phyloP scores from a whole-genome alignment of 1,140 invertebrate genomes.

The Drosophila oshimai region DNA sequence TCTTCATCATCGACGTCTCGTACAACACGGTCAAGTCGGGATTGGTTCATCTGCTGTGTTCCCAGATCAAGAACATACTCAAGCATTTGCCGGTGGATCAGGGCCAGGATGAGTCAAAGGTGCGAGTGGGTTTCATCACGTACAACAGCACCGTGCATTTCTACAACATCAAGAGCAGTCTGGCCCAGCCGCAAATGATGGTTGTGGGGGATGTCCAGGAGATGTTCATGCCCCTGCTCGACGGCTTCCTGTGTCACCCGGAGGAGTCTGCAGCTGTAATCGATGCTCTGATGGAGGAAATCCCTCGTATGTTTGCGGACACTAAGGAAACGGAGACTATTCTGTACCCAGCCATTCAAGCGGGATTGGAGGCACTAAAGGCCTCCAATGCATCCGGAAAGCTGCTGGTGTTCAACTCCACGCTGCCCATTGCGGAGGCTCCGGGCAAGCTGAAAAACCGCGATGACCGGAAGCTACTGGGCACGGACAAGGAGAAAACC shows the following conservation, averaged over 20 bases:
- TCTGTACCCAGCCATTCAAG: conserved; percentile 96
- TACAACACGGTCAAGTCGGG: conserved; percentile 98
- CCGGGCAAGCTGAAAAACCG: conserved; percentile 98
- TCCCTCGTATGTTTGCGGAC: conserved; percentile 95
- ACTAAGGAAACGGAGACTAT: conserved; percentile 97
- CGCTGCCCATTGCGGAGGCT: conserved; percentile 95
- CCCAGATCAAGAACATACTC: conserved; percentile 90
- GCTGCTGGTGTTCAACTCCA: conserved; percentile 97
- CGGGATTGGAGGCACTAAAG: conserved; percentile 97
- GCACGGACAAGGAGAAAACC: conserved; percentile 95
- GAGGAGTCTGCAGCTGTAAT: conserved; percentile 93
- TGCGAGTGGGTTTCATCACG: conserved; percentile 97
- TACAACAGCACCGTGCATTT: conserved; percentile 98
- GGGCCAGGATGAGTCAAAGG: conserved; percentile 89
- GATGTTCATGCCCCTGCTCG: conserved; percentile 98
- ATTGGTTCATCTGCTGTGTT: conserved; percentile 93
- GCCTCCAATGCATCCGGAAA: conserved; percentile 96
- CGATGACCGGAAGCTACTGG: conserved; percentile 97
- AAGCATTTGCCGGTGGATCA: conserved; percentile 87
- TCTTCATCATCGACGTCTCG: conserved; percentile 98
- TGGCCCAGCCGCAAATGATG: conserved; percentile 97
- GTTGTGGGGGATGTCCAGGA: conserved; percentile 98
- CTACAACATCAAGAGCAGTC: conserved; percentile 94
- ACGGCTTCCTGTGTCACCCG: conserved; percentile 95
- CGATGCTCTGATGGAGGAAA: conserved; percentile 93